Evolutionary conservation across 2,113 vertebrate genomes (phyloP), one percentile per base, ranked within the genome.

Genomic region (Cyphomyrus plagiostoma): DNA sequence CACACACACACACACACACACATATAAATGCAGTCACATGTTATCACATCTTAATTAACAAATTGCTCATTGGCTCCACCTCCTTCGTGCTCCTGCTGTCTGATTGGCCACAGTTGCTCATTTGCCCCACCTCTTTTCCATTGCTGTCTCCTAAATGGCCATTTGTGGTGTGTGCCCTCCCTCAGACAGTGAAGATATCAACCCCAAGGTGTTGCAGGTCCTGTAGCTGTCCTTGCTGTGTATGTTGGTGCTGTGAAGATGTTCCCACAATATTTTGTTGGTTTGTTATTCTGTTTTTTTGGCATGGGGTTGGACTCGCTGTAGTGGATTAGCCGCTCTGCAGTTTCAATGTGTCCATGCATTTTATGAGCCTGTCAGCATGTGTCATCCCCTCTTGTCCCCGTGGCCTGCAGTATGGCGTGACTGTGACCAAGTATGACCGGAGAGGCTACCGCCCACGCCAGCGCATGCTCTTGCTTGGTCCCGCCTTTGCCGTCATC

Each of bases 351-450:
- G n/a, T n/a, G n/a, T n/a, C n/a, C n/a, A n/a, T n/a, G n/a, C n/a
- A n/a, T n/a, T n/a, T n/a, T n/a, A n/a, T n/a, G n/a, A 66, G n/a
- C 86, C 87, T 74, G 53, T 56, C 19, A 10, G 5, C 6, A 0
- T 53, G 26, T 30, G 3, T 91, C 48, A 89, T 90, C 83, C 62
- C 23, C 19, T 35, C 21, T 15, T 84, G 48, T 39, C 35, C 52
- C 8, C 66, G 2, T 62, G 56, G 23, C 23, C n/a, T 87, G 8
- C 91, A 99, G 98, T 99, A 99, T 0, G 98, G 97, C 0, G 97
- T 97, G 39, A 93, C 97, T 0, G 98, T 99, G 15, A 95, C 95
- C n/a, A 99, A 99, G 92, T 98, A 99, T 0, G 98, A 99, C 95
- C 96, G 98, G 46, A 97, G 94, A 88, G 98, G 98, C 39, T 99